Percentiles rank a stretch among this genome's conserved stretches.
phyloP scores from a whole-genome alignment of 2,113 vertebrate genomes.

The Gorsachius goisagi region DNA sequence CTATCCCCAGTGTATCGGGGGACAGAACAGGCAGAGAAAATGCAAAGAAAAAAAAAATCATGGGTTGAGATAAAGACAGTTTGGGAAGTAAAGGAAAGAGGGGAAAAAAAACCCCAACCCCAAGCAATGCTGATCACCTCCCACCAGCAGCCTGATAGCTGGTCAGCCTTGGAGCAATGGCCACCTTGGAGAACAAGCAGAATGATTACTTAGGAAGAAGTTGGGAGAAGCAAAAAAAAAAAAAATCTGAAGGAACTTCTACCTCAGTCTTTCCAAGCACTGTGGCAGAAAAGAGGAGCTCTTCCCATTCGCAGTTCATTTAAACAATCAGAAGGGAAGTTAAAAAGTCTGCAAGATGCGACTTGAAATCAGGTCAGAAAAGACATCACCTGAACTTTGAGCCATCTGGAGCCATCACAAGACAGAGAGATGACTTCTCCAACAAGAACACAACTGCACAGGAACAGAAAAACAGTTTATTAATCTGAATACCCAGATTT shows the following conservation, averaged over 20 bases:
- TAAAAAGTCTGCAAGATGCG: neutral
- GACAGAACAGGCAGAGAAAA: neutral
- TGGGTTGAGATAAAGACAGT: neutral
- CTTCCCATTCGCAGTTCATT: neutral
- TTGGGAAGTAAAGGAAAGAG: neutral
- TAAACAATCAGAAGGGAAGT: neutral
- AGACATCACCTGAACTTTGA: neutral
- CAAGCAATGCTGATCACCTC: neutral
- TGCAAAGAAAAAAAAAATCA: too few species aligned
- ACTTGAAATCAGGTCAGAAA: neutral
- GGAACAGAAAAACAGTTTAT: neutral
- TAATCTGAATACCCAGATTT: neutral
- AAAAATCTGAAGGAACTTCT: neutral
- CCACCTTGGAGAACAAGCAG: neutral
- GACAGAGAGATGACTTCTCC: neutral
- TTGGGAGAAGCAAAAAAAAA: neutral
- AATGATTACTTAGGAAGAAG: neutral
- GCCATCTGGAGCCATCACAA: neutral
- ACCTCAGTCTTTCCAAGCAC: neutral
- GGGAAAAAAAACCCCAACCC: accelerated
- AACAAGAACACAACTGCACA: neutral
- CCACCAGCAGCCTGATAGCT: neutral
- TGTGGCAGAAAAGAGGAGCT: neutral
- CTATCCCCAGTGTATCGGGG: accelerated
- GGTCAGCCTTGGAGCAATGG: neutral